These are phyloP conservation scores for Drosophila fungiperda DNA, from an alignment of 2,888 invertebrate genomes.

Conservation along the genomic window DNA sequence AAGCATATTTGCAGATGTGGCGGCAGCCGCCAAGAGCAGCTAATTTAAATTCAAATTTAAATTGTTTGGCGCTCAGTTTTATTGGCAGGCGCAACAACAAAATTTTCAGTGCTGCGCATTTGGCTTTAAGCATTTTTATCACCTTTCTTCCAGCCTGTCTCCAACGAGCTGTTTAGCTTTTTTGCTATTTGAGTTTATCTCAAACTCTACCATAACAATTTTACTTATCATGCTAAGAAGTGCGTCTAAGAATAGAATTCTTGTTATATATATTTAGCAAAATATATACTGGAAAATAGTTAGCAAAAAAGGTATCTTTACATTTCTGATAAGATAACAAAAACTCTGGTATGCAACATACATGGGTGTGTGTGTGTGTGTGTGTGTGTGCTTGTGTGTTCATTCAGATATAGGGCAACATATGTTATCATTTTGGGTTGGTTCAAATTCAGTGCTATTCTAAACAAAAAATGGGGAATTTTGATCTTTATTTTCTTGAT, in stretches of 20 bases:
- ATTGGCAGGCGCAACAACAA: slow-evolving; percentile 54
- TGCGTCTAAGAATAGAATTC: background rate
- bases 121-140: slow-evolving; percentile 3
- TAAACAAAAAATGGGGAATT: background rate
- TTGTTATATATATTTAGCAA: slow-evolving; percentile 11
- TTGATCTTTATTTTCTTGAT: background rate
- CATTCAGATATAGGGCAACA: background rate
- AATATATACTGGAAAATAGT: slow-evolving; percentile 6
- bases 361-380: background rate
- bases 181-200: background rate
- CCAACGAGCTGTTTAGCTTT: background rate
- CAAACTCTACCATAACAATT: background rate
- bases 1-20: slow-evolving; percentile 55
- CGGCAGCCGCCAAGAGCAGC: slow-evolving; percentile 58
- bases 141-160: slow-evolving; percentile 5
- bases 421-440: background rate
- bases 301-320: slow-evolving; percentile 14
- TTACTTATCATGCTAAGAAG: background rate
- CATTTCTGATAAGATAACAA: slow-evolving; percentile 45
- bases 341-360: too few species aligned
- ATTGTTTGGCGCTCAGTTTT: slow-evolving; percentile 66
- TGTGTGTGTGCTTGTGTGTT: background rate
- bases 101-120: slow-evolving; percentile 19
- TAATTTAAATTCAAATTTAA: slow-evolving; percentile 80
- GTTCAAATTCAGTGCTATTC: background rate